Conservation (phyloP, 2,888 invertebrate genomes). For the Oscheius sp. region DNA sequence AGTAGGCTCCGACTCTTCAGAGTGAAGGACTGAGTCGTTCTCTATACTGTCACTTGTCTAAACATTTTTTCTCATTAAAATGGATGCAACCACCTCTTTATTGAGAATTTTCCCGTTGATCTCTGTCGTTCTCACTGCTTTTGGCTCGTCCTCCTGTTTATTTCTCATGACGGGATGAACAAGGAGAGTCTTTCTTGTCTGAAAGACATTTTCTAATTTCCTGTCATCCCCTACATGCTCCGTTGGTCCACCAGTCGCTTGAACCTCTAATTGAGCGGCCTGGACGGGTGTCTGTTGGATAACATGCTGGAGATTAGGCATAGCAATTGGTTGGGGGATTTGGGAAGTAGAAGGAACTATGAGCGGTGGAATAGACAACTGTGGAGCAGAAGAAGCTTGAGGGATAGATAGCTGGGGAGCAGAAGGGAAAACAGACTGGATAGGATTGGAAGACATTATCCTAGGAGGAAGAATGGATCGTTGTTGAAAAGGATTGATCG, state of each 20-base stretch:
- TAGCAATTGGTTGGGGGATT: not conserved
- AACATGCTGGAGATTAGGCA: not conserved
- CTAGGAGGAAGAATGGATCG: not conserved
- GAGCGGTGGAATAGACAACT: not conserved
- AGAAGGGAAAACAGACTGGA: not conserved
- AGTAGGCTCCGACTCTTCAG: slow-evolving; percentile 7
- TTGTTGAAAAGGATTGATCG: slow-evolving; percentile 23
- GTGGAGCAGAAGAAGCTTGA: not conserved
- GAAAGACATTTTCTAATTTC: not conserved
- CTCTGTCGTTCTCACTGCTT: not conserved
- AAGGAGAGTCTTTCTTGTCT: not conserved
- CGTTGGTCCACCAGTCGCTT: not conserved
- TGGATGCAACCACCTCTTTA: not conserved
- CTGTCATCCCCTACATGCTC: not conserved
- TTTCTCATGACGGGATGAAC: not conserved
- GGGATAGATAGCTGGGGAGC: not conserved
- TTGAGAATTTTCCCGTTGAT: not conserved
- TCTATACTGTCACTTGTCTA: slow-evolving; percentile 15
- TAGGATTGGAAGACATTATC: not conserved
- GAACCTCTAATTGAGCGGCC: not conserved
- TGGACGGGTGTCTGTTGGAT: not conserved
- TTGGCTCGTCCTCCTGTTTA: not conserved
- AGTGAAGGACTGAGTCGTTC: slow-evolving; percentile 5
- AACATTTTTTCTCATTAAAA: not conserved
- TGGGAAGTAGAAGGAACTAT: not conserved